Evolutionary conservation across 2,113 vertebrate genomes (phyloP), one percentile per base, ranked within the genome.

Genomic region (Alouatta palliata): DNA sequence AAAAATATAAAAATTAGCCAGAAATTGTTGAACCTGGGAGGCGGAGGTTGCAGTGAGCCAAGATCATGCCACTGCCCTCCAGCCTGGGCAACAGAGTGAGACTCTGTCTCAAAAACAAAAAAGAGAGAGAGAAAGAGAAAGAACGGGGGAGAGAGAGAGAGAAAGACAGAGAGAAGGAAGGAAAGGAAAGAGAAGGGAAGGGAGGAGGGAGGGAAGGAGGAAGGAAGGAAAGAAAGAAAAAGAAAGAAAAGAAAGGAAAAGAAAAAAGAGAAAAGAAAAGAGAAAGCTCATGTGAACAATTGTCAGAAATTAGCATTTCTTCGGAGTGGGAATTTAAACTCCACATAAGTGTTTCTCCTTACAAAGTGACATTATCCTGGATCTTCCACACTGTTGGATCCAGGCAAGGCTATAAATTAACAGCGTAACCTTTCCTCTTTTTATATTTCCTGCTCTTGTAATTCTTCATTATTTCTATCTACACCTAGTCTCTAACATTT

Each of bases 281-380:
- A 64, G n/a, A 91, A 96, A 93, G 27, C 25, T 75, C 88, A 58
- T 84, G 35, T 3, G 75, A 80, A 93, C 73, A 76, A 3, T 96
- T 97, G 85, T 95, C 45, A 86, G 14, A 94, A 96, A 90, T 75
- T 83, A 93, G 9, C 5, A 61, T 91, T 82, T 87, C 45, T 81
- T 90, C 25, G 71, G 40, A 27, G 84, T 20, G 35, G 30, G 92
- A 94, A 91, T 82, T 43, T 49, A 86, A 25, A 80, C 3, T 37
- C 13, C 3, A 61, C 20, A 45, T 43, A 49, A 90, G 58, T 86
- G 45, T 25, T 90, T 30, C 73, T 7, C 4, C 30, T 75, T 80
- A 23, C 1, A 30, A 81, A 73, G 70, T 82, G 16, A 66, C 32
- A 68, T 40, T 81, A 77, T 54, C 61, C 7, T 77, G 68, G n/a